Evolutionary conservation across 2,888 invertebrate genomes (phyloP).

Genomic region (Diplazon laetatorius): DNA sequence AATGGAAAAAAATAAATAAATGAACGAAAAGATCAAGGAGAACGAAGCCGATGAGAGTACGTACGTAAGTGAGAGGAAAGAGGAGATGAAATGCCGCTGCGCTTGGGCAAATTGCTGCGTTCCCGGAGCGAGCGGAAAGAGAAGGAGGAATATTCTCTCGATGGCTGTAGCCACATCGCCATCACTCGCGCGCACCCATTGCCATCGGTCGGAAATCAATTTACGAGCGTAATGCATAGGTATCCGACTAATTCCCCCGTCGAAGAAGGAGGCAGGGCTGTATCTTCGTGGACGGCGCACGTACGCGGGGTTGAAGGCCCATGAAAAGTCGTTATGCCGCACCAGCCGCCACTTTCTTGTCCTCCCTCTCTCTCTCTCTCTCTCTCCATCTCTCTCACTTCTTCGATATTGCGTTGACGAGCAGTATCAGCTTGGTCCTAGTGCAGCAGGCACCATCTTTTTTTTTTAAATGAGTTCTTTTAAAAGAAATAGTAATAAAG

Average conservation of each 20-base stretch:
- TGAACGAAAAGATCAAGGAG: constrained; percentile 58
- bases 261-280: constrained; percentile 62
- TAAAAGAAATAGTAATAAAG: too few relatives aligned
- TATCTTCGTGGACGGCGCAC: constrained; percentile 52
- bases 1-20: constrained; percentile 27
- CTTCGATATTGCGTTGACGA: constrained; percentile 5
- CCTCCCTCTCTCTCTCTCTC: constrained; percentile 1
- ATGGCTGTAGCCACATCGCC: constrained; percentile 49
- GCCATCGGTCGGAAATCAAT: constrained; percentile 73
- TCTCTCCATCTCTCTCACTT: neutral
- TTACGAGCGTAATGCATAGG: constrained; percentile 75
- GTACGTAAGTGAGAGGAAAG: constrained; percentile 49
- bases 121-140: constrained; percentile 25
- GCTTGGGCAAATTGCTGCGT: constrained; percentile 62
- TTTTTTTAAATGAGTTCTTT: too few relatives aligned
- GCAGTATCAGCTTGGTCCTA: neutral
- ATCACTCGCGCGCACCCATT: constrained; percentile 61
- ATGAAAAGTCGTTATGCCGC: constrained; percentile 38
- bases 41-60: constrained; percentile 55
- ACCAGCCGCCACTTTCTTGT: constrained; percentile 15
- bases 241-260: constrained; percentile 72
- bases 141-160: constrained; percentile 38
- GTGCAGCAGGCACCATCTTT: neutral
- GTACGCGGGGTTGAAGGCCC: constrained; percentile 49
- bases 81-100: constrained; percentile 64